Base-by-base conservation (phyloP, 2,113 vertebrate species). In the Pseudopipra pipra region DNA sequence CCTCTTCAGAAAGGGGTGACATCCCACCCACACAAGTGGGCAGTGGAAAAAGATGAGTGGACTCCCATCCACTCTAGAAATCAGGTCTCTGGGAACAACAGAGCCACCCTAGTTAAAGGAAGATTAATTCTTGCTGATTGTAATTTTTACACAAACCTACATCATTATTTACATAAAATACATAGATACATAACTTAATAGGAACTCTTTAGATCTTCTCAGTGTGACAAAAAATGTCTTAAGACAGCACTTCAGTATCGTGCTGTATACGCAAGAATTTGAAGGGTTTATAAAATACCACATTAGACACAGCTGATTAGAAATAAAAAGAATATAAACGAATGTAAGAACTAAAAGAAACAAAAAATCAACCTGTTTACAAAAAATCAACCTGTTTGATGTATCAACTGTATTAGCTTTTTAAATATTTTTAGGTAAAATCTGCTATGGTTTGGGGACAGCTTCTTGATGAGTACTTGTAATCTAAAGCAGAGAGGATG, bases 351-450 rank as follows among this genome's bases (percentile, higher is more conserved):
- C 24, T 74, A 47, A 58, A 58, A 65, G 24, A 21, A 30, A 5
- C 0, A 1, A 14, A 25, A 12, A 21, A 63, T 9, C 33, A 41
- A n/a, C 8, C 33, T 35, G 3, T 72, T 56, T 83, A 5, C 0
- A 1, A 14, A 25, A 12, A 21, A 63, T 9, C 33, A 41, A n/a
- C 8, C 33, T 35, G 3, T 72, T 56, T 83, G 25, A 55, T 37
- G 1, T n/a, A 52, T 85, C 52, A 56, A 31, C 7, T 61, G 1
- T 35, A 35, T 59, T 39, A 66, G 5, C 43, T 75, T 94, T 76
- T 30, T 2, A 73, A 75, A 59, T 89, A 46, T 59, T 70, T 76
- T 19, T 68, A 35, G 24, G 14, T 73, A 70, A 54, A 68, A 41
- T 62, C 13, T 70, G 2, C 28, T 54, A 14, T 76, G 25, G 2